phyloP scores from a whole-genome alignment of 2,113 vertebrate species.

The Tyrannus savana region DNA sequence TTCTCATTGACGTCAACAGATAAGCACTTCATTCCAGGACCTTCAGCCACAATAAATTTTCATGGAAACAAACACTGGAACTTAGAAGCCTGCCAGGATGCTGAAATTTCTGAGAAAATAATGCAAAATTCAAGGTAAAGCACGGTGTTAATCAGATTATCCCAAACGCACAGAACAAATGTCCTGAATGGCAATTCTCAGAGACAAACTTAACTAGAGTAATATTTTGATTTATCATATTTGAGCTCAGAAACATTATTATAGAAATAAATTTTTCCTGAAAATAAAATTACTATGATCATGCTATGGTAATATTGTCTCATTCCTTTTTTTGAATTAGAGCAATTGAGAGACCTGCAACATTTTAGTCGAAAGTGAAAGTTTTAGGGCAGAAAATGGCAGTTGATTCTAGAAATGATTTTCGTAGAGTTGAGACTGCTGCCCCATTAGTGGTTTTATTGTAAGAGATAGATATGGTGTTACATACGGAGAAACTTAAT shows the following conservation, averaged over 20 bases:
- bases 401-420: not conserved
- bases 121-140: not conserved
- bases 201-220: not conserved
- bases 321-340: not conserved
- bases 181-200: not conserved
- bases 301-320: not conserved
- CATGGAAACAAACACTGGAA: not conserved
- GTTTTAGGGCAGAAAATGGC: not conserved
- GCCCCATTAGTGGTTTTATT: not conserved
- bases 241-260: not conserved
- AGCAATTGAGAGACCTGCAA: not conserved
- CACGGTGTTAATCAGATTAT: not conserved
- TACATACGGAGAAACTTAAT: not conserved
- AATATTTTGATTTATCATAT: not conserved
- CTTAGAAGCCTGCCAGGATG: not conserved
- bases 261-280: not conserved
- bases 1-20: not conserved
- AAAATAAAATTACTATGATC: not conserved
- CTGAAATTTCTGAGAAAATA: not conserved
- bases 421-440: not conserved
- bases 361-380: not conserved
- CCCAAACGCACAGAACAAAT: not conserved
- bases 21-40: not conserved
- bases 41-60: not conserved
- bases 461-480: not conserved